These are phyloP conservation scores for Lithophane ornitopus DNA, from an alignment of 2,888 invertebrate species.

Conservation along the genomic window DNA sequence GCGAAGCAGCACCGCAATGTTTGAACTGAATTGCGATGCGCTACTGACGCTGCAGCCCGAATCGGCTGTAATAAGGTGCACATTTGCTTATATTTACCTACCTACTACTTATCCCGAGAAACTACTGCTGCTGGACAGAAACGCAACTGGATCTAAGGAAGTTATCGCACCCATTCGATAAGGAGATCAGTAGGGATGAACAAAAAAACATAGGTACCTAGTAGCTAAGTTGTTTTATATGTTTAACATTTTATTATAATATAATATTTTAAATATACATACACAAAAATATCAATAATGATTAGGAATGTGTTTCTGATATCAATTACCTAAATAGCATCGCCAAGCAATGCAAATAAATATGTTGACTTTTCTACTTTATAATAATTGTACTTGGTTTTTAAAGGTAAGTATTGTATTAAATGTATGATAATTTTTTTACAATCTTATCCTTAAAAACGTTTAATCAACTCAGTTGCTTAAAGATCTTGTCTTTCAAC, in stretches of 20 bases:
- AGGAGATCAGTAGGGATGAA: not conserved
- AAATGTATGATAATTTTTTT: constrained; percentile 7
- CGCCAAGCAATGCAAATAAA: constrained; percentile 29
- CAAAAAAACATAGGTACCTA: not conserved
- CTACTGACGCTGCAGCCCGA: too few relatives aligned
- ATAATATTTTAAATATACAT: constrained; percentile 11
- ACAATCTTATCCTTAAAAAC: constrained; percentile 8
- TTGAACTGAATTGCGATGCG: too few relatives aligned
- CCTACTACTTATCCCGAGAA: not conserved
- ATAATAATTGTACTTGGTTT: constrained; percentile 54
- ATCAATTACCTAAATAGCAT: constrained; percentile 35
- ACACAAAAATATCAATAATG: constrained; percentile 25
- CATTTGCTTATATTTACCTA: not conserved
- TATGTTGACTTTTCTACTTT: constrained; percentile 19
- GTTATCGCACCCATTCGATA: not conserved
- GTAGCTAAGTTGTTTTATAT: constrained; percentile 11
- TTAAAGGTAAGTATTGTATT: constrained; percentile 12
- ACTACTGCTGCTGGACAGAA: not conserved
- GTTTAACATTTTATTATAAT: constrained; percentile 39
- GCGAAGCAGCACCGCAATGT: too few relatives aligned
- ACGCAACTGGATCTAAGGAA: not conserved
- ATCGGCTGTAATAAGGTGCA: too few relatives aligned
- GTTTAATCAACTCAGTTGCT: constrained; percentile 71
- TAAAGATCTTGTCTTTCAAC: constrained; percentile 90
- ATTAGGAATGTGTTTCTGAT: constrained; percentile 57